Evolutionary conservation across 2,888 invertebrate species (phyloP).

Genomic region (Mythimna pallens): DNA sequence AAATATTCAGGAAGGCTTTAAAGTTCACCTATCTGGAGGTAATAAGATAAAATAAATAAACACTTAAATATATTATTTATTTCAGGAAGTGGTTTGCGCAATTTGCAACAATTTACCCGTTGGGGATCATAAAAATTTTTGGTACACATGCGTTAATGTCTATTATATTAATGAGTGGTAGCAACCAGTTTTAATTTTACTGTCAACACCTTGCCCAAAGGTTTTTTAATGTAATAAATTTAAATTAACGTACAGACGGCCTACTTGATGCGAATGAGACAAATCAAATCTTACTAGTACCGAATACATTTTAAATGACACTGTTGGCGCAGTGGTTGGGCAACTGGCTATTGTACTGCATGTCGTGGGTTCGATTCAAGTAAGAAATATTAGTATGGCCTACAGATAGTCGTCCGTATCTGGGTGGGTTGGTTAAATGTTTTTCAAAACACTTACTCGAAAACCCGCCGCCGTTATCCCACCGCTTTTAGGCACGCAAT

Average conservation of each 20-base stretch:
- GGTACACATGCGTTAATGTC: background rate
- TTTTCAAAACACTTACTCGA: no score
- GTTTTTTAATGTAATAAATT: slow-evolving; percentile 18
- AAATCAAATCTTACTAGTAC: slow-evolving; percentile 13
- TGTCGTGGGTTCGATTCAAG: no score
- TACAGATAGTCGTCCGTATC: no score
- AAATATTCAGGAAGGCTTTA: slow-evolving; percentile 19
- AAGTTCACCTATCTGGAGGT: slow-evolving; percentile 5
- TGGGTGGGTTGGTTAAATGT: no score
- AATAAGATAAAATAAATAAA: slow-evolving; percentile 18
- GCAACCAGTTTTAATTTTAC: slow-evolving; percentile 12
- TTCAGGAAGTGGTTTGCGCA: slow-evolving; percentile 32
- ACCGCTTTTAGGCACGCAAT: no score
- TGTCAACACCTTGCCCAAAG: slow-evolving; percentile 33
- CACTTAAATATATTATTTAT: slow-evolving; percentile 6
- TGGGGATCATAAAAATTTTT: slow-evolving; percentile 45
- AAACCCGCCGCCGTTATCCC: no score
- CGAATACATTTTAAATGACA: no score
- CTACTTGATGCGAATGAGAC: background rate
- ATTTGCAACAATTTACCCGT: slow-evolving; percentile 25
- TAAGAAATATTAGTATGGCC: no score
- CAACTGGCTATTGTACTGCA: no score
- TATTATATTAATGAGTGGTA: slow-evolving; percentile 19
- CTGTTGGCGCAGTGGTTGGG: no score
- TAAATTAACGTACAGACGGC: background rate